Conservation (phyloP, 2,113 vertebrate species). For the Typhlomys cinereus region DNA sequence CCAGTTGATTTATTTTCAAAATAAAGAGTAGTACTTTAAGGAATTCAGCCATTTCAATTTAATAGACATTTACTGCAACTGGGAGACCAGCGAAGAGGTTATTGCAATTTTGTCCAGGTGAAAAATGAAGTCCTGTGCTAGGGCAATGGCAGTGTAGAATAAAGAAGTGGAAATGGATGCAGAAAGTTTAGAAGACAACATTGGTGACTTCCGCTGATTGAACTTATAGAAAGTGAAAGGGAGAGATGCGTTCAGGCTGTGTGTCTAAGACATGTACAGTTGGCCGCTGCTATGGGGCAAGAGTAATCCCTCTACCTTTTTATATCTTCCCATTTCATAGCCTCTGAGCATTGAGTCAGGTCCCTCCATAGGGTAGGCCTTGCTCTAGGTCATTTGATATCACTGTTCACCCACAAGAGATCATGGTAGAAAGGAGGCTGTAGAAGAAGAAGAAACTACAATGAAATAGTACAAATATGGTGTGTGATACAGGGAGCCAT, state of each 20-base stretch:
- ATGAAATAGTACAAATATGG: not conserved
- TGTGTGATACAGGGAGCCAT: not conserved
- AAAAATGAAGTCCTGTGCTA: slow-evolving; percentile 59
- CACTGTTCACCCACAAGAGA: not conserved
- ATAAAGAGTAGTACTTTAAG: slow-evolving; percentile 61
- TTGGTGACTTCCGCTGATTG: slow-evolving; percentile 8
- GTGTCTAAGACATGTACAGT: not conserved
- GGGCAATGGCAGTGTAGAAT: slow-evolving; percentile 2
- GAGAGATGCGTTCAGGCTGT: not conserved
- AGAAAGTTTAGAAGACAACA: slow-evolving; percentile 25
- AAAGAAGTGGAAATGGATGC: not conserved
- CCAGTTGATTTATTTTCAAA: slow-evolving; percentile 67
- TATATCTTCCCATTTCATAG: not conserved
- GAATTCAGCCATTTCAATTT: slow-evolving; percentile 63
- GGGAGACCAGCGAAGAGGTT: slow-evolving; percentile 56
- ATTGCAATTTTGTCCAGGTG: slow-evolving; percentile 54
- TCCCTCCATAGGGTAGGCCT: not conserved
- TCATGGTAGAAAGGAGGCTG: not conserved
- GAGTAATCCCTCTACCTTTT: not conserved
- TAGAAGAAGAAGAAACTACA: not conserved
- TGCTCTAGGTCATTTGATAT: not conserved
- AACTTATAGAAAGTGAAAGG: not conserved
- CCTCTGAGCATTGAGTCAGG: not conserved
- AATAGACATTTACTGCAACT: slow-evolving; percentile 67
- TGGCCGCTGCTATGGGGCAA: too few relatives aligned